These are phyloP conservation scores for Lepilemur ruficaudatus DNA, from an alignment of 2,797 vertebrate species.

Conservation along the genomic window DNA sequence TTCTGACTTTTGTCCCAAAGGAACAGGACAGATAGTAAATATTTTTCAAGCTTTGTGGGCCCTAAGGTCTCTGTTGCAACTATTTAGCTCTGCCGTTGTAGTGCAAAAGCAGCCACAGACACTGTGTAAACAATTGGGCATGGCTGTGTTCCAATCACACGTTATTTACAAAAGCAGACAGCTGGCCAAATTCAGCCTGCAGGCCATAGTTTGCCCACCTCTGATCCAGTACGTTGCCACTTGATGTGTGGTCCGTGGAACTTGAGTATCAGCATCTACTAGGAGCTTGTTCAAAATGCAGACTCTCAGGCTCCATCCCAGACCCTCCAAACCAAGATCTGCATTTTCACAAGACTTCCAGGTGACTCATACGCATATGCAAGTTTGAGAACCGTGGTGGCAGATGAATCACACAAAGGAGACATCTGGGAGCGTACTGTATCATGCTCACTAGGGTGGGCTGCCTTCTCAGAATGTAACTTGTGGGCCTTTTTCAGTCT, in stretches of 20 bases:
- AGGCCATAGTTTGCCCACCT: not conserved
- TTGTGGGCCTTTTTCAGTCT: slow-evolving; percentile 56
- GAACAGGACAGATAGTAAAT: not conserved
- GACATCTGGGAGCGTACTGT: slow-evolving; percentile 14
- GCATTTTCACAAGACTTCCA: not conserved
- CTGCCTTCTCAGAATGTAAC: slow-evolving; percentile 16
- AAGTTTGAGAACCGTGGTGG: not conserved
- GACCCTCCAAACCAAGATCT: not conserved
- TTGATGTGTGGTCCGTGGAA: not conserved
- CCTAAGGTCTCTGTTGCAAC: not conserved
- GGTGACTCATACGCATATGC: not conserved
- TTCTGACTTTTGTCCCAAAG: not conserved
- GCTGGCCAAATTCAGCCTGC: not conserved
- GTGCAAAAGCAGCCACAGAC: not conserved
- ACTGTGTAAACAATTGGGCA: rapidly evolving
- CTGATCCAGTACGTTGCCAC: not conserved
- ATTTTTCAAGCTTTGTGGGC: not conserved
- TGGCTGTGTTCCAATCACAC: not conserved
- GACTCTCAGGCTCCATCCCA: not conserved
- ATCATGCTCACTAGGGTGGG: not conserved
- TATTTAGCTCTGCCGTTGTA: not conserved
- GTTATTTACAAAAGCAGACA: not conserved
- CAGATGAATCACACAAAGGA: not conserved
- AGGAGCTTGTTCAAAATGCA: not conserved
- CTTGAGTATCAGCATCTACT: not conserved